These are phyloP conservation scores for Aphaenogaster rudis DNA, from an alignment of 1,140 invertebrate species.

Conservation along the genomic window DNA sequence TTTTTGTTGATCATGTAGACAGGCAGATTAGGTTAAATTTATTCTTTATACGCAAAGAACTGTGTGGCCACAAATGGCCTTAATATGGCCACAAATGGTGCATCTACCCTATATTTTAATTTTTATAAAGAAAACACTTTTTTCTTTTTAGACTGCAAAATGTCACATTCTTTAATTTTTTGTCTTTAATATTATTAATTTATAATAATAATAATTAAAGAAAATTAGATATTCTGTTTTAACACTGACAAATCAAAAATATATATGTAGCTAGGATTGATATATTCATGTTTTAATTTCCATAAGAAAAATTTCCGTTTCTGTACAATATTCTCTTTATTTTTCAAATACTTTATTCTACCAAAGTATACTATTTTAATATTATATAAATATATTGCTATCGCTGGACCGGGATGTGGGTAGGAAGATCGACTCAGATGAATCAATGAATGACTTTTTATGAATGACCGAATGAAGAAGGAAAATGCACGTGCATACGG, in stretches of 20 bases:
- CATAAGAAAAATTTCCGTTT: background rate
- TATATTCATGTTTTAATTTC: background rate
- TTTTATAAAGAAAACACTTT: background rate
- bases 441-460: slow-evolving; percentile 79
- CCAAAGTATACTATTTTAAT: background rate
- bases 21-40: no score
- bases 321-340: background rate
- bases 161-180: background rate
- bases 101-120: background rate
- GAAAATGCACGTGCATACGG: slow-evolving; percentile 79
- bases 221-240: background rate
- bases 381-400: background rate
- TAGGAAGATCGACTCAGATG: slow-evolving; percentile 25
- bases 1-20: no score
- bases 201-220: background rate
- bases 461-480: slow-evolving; percentile 81
- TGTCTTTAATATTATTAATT: slow-evolving; percentile 1
- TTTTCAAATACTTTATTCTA: background rate
- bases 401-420: background rate
- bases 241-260: background rate
- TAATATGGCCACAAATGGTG: no score
- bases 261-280: background rate
- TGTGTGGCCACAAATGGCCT: no score
- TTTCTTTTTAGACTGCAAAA: background rate
- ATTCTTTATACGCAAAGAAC: no score